Conservation (phyloP, 2,797 vertebrate species). For the Amblyraja radiata region DNA sequence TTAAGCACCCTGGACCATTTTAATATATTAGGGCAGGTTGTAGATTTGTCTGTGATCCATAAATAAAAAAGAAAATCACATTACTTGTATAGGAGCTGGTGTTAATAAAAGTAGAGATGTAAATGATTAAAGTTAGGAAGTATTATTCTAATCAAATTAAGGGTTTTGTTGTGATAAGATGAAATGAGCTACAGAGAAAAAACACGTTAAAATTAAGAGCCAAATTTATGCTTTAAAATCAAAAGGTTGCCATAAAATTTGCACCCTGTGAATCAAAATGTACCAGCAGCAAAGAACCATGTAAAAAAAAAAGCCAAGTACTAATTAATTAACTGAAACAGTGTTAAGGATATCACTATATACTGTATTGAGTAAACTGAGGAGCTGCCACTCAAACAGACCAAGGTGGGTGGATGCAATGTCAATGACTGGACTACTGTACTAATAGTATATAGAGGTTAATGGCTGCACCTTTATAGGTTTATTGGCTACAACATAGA, state of each 20-base stretch:
- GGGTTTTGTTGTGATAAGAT: conserved; percentile 3
- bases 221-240: background rate
- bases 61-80: background rate
- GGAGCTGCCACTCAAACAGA: background rate
- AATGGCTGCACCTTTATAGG: background rate
- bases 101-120: background rate
- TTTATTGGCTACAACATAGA: background rate
- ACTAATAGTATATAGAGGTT: background rate
- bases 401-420: background rate
- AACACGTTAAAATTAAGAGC: background rate
- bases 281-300: background rate
- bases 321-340: background rate
- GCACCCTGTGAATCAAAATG: background rate
- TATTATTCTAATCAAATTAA: background rate
- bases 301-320: background rate
- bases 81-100: background rate
- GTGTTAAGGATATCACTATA: background rate
- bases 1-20: background rate
- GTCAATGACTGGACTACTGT: background rate
- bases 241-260: background rate
- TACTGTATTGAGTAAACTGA: background rate
- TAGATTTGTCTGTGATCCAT: background rate
- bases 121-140: background rate
- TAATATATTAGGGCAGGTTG: background rate
- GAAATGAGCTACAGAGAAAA: background rate